phyloP scores from a whole-genome alignment of 2,113 vertebrate species.

The Triplophysa siluroides region DNA sequence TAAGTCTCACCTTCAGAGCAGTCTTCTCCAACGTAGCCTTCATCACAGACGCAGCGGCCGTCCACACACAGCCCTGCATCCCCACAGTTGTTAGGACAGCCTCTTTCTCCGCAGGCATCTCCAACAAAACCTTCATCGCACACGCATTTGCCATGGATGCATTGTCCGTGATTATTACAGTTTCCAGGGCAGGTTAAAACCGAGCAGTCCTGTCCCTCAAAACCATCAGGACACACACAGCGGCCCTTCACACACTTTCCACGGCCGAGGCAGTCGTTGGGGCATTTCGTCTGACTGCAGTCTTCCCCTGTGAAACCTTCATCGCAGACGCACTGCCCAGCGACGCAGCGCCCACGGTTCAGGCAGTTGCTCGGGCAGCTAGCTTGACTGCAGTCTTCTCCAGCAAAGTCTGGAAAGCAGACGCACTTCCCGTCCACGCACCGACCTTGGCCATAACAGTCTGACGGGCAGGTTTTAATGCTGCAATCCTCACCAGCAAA shows the following conservation, averaged over 20 bases:
- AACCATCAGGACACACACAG: slow-evolving; percentile 72
- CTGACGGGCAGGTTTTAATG: slow-evolving; percentile 74
- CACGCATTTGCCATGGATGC: slow-evolving; percentile 78
- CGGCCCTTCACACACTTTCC: slow-evolving; percentile 75
- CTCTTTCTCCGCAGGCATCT: slow-evolving; percentile 76
- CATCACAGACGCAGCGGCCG: slow-evolving; percentile 71
- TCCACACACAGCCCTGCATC: slow-evolving; percentile 67
- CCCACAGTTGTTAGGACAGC: slow-evolving; percentile 74
- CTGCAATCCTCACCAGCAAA: slow-evolving; percentile 82
- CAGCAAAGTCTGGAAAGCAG: slow-evolving; percentile 79
- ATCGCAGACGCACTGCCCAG: slow-evolving; percentile 82
- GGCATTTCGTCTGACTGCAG: slow-evolving; percentile 78
- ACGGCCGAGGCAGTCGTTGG: slow-evolving; percentile 72
- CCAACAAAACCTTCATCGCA: slow-evolving; percentile 80
- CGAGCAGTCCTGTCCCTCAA: slow-evolving; percentile 80
- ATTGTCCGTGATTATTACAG: slow-evolving; percentile 74
- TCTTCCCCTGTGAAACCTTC: slow-evolving; percentile 83
- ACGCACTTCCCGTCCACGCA: slow-evolving; percentile 80
- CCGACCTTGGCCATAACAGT: slow-evolving; percentile 80
- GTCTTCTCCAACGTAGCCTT: slow-evolving; percentile 72
- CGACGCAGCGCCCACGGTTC: slow-evolving; percentile 74
- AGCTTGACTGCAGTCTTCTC: slow-evolving; percentile 75
- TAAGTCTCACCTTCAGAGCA: slow-evolving; percentile 73
- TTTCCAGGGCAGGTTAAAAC: slow-evolving; percentile 75
- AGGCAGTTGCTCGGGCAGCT: slow-evolving; percentile 78